These are phyloP conservation scores for Drosophila bifasciata DNA, from an alignment of 1,140 invertebrate genomes.

Conservation along the genomic window DNA sequence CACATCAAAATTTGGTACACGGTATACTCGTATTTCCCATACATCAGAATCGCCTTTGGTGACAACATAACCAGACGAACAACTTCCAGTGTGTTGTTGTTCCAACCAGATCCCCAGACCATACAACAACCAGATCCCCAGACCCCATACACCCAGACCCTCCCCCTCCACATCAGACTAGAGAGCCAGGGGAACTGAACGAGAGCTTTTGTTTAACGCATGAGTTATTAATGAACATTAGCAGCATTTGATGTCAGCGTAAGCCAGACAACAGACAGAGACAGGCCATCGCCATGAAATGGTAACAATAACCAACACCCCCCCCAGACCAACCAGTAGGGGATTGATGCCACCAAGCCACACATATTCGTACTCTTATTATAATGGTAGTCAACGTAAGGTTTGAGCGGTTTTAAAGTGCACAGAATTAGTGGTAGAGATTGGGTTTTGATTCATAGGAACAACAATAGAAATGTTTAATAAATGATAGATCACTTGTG, in stretches of 20 bases:
- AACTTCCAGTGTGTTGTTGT: slow-evolving; percentile 28
- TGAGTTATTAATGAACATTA: slow-evolving; percentile 76
- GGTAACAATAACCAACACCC: slow-evolving; percentile 44
- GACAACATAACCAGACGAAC: slow-evolving; percentile 44
- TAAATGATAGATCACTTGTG: too few species aligned
- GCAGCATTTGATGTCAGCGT: slow-evolving; percentile 48
- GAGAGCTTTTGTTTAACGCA: slow-evolving; percentile 68
- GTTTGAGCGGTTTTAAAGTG: slow-evolving; percentile 24
- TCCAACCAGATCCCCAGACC: slow-evolving; percentile 21
- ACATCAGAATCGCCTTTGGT: slow-evolving; percentile 45
- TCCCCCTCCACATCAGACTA: background rate
- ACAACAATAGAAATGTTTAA: too few species aligned
- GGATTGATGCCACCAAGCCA: too few species aligned
- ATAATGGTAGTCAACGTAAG: too few species aligned
- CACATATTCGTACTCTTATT: too few species aligned
- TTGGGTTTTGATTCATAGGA: too few species aligned
- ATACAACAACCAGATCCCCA: slow-evolving; percentile 28
- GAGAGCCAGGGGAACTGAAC: background rate
- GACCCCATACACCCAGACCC: background rate
- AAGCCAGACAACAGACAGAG: slow-evolving; percentile 12
- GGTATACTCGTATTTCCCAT: slow-evolving; percentile 25
- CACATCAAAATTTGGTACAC: too few species aligned
- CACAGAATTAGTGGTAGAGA: slow-evolving; percentile 3
- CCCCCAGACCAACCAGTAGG: background rate
- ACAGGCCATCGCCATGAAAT: slow-evolving; percentile 23